A percentile compares a stretch with the other conserved stretches of the same genome.
Evolutionary conservation across 1,140 invertebrate genomes (phyloP).

Genomic region (Pseudomyrmex concolor): DNA sequence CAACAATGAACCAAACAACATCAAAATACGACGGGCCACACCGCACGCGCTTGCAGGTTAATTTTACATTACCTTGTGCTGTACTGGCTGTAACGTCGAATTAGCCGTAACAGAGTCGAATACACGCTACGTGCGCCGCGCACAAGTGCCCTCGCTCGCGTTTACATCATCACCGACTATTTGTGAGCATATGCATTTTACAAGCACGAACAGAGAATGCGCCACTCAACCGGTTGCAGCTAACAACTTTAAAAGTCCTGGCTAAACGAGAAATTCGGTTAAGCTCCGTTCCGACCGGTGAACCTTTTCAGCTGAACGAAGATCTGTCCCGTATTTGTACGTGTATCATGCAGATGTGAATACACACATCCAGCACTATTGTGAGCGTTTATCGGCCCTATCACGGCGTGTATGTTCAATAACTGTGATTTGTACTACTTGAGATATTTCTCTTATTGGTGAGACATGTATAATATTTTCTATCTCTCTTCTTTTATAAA

Average conservation of each 20-base stretch:
- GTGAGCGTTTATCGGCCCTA: background rate
- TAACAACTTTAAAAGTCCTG: constrained; percentile 69
- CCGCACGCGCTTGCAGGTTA: constrained; percentile 20
- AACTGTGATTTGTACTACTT: background rate
- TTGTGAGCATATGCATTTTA: constrained; percentile 56
- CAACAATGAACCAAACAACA: constrained; percentile 39
- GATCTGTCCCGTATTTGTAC: constrained; percentile 33
- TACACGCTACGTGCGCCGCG: constrained; percentile 27
- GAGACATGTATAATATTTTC: too few relatives aligned
- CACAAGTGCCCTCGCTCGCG: constrained; percentile 31
- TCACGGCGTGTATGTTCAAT: background rate
- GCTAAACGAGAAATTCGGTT: constrained; percentile 46
- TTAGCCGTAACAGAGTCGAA: constrained; percentile 54
- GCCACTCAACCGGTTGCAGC: constrained; percentile 60
- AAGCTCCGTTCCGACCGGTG: constrained; percentile 15
- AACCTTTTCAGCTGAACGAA: constrained; percentile 35
- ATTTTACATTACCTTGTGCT: constrained; percentile 57
- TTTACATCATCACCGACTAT: constrained; percentile 40
- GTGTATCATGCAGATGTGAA: constrained; percentile 9
- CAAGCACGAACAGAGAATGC: constrained; percentile 55
- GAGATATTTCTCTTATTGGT: background rate
- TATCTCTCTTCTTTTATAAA: too few relatives aligned
- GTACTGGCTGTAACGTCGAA: constrained; percentile 41
- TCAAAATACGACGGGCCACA: constrained; percentile 42
- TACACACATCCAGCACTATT: background rate